Base-by-base conservation (phyloP, 2,797 vertebrate species). In the Myotis pilosus region DNA sequence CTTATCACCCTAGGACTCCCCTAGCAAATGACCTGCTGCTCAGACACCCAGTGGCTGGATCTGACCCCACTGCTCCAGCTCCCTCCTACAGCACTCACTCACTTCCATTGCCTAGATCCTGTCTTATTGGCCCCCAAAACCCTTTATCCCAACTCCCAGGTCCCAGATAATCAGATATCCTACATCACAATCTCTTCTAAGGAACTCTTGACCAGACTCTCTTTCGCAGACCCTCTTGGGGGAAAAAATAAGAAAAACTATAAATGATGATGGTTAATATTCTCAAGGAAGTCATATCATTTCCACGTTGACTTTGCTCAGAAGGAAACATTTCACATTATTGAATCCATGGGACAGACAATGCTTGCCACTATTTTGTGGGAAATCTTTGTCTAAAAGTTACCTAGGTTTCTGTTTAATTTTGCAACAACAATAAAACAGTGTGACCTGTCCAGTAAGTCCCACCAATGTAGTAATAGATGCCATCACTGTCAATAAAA, bases 361-460 rank as follows among this genome's bases (percentile, higher is more conserved):
- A 74, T 82, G 33, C 38, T 93, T 60, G 13, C 30, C 81, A 47
- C 17, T 66, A 88, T 89, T 68, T 68, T 66, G 49, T 88, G 44
- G 44, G 11, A 75, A 93, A 89, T 90, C 68, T 62, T 87, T 87
- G 11, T 55, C 20, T 55, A 85, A 76, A 95, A 47, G 38, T 81
- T 90, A 94, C 78, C 51, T 22, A 47, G 22, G 22, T 88, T 93
- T 91, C n/a, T 92, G 25, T 64, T 81, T 89, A 90, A 78, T 66
- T 25, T 85, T 87, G 16, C 47, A 69, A 60, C 82, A 71, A 71
- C n/a, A 20, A 20, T 30, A 90, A 51, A 33, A 44, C 41, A 60
- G 16, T 25, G 28, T 44, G 33, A 57, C 36, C 19, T 83, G 22
- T 57, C 64, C 16, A 20, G 3, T 83, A 69, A 83, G 6, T 33